Evolutionary conservation across 2,888 invertebrate species (phyloP), one percentile per base, ranked within the genome.

Genomic region (Myopa testacea): DNA sequence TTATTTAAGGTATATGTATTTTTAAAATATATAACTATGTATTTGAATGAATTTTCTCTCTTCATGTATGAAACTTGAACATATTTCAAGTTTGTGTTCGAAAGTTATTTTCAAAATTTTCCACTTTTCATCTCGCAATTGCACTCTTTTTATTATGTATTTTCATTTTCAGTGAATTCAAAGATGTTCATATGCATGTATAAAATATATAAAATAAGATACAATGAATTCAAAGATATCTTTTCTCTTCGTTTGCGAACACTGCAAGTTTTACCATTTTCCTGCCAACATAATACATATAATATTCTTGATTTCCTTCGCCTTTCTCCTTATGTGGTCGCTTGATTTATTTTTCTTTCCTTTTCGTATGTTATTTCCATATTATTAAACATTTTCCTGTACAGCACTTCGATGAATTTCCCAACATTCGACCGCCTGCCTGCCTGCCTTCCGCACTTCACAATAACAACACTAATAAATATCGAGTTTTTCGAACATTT

Each of bases 341-440:
- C 8, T 10, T 19, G 37, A 67, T 52, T 52, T 26, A 70, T 65
- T 69, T 38, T 76, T 78, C 84, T 85, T 58, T 26, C 26, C 60
- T 75, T 40, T 75, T 75, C 34, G 26, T 69, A 40, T 68, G 16
- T 74, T 65, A 52, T 63, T 74, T 74, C 34, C 62, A 62, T 34
- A 73, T 73, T 73, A 67, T 67, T 75, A 58, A 52, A 40, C 58
- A 58, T 75, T 75, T 52, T 26, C 26, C 38, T 74, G 77, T 80
- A 80, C 81, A 82, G 82, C 83, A 83, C 38, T 85, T 83, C 83
- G 83, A 73, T n/a, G n/a, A n/a, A n/a, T 62, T 73, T 62, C 52
- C 45, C 26, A 58, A 37, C 63, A 37, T 34, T 63, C 37, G 19
- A 16, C 82, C 78, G 79, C 40, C 77, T 78, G 80, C 69, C 55